Conservation (phyloP, 2,888 invertebrate species). For the Amblyteles armatorius region DNA sequence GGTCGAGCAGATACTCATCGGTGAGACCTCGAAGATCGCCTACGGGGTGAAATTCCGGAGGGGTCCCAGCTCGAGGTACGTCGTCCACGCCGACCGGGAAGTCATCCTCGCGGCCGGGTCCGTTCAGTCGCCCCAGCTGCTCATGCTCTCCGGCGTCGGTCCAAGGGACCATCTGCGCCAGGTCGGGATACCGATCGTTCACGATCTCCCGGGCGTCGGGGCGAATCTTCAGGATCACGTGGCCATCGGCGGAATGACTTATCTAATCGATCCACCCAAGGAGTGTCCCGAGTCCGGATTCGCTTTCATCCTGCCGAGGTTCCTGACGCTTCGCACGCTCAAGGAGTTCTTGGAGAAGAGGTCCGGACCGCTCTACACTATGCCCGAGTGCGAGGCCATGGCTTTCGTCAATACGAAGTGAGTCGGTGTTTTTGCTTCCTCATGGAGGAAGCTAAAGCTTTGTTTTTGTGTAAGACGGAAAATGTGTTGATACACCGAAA, state of each 20-base stretch:
- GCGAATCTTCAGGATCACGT: slow-evolving; percentile 94
- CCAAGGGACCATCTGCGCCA: slow-evolving; percentile 88
- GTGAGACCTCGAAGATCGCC: slow-evolving; percentile 87
- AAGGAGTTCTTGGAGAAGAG: slow-evolving; percentile 88
- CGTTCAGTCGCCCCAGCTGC: slow-evolving; percentile 93
- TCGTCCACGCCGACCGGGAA: slow-evolving; percentile 89
- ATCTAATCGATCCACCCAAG: slow-evolving; percentile 88
- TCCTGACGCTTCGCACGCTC: slow-evolving; percentile 87
- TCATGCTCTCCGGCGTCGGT: slow-evolving; percentile 95
- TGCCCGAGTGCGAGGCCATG: slow-evolving; percentile 92
- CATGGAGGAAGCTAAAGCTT: no score
- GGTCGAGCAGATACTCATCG: slow-evolving; percentile 89
- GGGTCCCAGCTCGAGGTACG: slow-evolving; percentile 82
- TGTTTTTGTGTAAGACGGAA: no score
- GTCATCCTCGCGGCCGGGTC: slow-evolving; percentile 95
- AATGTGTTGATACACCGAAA: not conserved
- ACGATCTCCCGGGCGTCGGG: slow-evolving; percentile 91
- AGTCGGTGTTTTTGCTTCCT: slow-evolving; percentile 70
- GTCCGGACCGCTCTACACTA: slow-evolving; percentile 90
- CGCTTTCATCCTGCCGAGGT: slow-evolving; percentile 89
- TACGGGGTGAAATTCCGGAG: slow-evolving; percentile 90
- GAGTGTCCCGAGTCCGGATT: slow-evolving; percentile 85
- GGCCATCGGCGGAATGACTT: slow-evolving; percentile 91
- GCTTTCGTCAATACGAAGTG: slow-evolving; percentile 91
- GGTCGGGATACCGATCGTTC: slow-evolving; percentile 87